These are phyloP conservation scores for Caenorhabditis virilis DNA, from an alignment of 2,888 invertebrate species.

Conservation along the genomic window DNA sequence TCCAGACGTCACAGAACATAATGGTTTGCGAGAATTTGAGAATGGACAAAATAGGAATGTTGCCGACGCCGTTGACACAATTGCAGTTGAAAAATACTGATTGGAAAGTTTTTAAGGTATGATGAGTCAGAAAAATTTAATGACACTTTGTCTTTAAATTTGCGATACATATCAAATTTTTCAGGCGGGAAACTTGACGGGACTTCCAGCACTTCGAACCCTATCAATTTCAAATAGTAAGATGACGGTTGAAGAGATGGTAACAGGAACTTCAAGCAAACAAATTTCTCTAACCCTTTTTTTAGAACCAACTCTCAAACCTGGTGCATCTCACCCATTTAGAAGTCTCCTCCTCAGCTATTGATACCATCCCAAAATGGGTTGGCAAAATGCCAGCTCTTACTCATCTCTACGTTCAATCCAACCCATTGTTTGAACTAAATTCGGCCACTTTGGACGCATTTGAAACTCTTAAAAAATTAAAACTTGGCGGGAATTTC, in stretches of 20 bases:
- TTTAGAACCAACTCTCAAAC: background rate
- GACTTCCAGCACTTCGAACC: constrained; percentile 18
- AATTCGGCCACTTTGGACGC: constrained; percentile 5
- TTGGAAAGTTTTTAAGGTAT: constrained; percentile 37
- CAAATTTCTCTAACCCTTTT: no score
- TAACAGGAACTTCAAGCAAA: no score
- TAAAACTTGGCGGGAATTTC: constrained; percentile 42
- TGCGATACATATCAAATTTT: no score
- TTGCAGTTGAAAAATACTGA: constrained; percentile 38
- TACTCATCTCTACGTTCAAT: constrained; percentile 19
- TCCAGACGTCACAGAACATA: constrained; percentile 45
- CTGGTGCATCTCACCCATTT: constrained; percentile 24
- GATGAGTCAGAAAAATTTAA: background rate
- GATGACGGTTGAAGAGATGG: constrained; percentile 39
- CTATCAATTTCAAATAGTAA: constrained; percentile 33
- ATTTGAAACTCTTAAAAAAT: constrained; percentile 21
- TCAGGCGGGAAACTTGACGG: constrained; percentile 11
- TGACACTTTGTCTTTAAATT: background rate
- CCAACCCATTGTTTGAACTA: constrained; percentile 26
- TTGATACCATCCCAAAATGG: constrained; percentile 15
- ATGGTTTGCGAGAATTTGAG: constrained; percentile 41
- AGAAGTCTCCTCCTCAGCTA: constrained; percentile 20
- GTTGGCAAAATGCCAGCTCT: constrained; percentile 14
- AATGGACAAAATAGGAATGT: constrained; percentile 32
- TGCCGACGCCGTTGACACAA: constrained; percentile 39